Conservation (phyloP, 1,140 invertebrate genomes). For the Ostrea denselamellosa region DNA sequence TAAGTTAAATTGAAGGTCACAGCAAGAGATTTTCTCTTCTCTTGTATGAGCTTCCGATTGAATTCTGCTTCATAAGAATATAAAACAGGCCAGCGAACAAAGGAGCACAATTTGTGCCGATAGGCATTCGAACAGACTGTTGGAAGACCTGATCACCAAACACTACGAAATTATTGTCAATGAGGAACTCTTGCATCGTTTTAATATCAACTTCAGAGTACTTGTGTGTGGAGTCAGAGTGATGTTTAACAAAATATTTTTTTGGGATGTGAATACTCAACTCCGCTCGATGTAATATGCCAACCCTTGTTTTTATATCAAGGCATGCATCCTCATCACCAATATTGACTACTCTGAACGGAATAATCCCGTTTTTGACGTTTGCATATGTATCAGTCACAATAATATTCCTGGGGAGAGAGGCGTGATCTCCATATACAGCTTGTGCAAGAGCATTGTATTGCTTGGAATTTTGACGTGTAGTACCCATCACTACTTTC, state of each 20-base stretch:
- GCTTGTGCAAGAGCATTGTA: constrained; percentile 39
- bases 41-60: constrained; percentile 8
- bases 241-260: too few relatives aligned
- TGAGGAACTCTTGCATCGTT: too few relatives aligned
- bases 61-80: too few relatives aligned
- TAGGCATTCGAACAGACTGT: too few relatives aligned
- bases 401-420: neutral
- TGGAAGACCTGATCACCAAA: too few relatives aligned
- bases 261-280: neutral
- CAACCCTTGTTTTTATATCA: constrained; percentile 40
- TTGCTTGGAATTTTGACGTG: constrained; percentile 11
- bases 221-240: too few relatives aligned
- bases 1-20: too few relatives aligned
- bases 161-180: too few relatives aligned
- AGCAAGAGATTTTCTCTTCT: neutral
- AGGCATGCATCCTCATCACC: constrained; percentile 40
- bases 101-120: too few relatives aligned
- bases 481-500: constrained; percentile 31
- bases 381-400: constrained; percentile 41
- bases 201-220: too few relatives aligned
- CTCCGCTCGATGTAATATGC: constrained; percentile 14
- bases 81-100: too few relatives aligned
- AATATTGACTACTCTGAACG: too few relatives aligned
- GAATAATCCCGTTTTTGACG: constrained; percentile 33
- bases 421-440: constrained; percentile 30